These are phyloP conservation scores for Ceyx margarethae DNA, from an alignment of 2,113 vertebrate species.

Conservation along the genomic window DNA sequence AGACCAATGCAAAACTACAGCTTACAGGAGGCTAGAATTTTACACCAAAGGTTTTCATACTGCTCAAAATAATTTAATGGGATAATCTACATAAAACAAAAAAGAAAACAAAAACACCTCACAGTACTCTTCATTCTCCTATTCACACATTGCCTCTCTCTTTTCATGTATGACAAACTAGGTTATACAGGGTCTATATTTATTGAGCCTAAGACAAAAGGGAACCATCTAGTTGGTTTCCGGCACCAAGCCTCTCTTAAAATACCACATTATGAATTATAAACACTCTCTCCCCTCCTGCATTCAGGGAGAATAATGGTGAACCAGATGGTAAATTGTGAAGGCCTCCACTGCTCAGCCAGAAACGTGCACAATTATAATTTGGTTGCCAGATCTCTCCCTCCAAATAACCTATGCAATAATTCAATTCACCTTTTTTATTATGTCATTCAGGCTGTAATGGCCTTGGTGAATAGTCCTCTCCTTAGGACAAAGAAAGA, in stretches of 20 bases:
- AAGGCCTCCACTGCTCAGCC: neutral
- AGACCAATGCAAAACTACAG: neutral
- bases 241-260: neutral
- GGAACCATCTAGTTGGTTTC: neutral
- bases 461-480: neutral
- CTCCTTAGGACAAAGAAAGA: neutral
- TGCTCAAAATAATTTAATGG: neutral
- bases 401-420: neutral
- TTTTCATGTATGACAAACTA: neutral
- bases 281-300: neutral
- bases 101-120: neutral
- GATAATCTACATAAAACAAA: neutral
- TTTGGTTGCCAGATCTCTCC: neutral
- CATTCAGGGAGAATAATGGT: neutral
- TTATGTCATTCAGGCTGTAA: neutral
- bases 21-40: neutral
- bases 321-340: neutral
- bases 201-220: neutral
- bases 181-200: neutral
- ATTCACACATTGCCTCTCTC: neutral
- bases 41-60: neutral
- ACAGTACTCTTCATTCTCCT: neutral
- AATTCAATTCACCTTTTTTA: neutral
- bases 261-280: neutral
- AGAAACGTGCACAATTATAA: neutral